These are phyloP conservation scores for Auanema sp. DNA, from an alignment of 2,888 invertebrate genomes.

Conservation along the genomic window DNA sequence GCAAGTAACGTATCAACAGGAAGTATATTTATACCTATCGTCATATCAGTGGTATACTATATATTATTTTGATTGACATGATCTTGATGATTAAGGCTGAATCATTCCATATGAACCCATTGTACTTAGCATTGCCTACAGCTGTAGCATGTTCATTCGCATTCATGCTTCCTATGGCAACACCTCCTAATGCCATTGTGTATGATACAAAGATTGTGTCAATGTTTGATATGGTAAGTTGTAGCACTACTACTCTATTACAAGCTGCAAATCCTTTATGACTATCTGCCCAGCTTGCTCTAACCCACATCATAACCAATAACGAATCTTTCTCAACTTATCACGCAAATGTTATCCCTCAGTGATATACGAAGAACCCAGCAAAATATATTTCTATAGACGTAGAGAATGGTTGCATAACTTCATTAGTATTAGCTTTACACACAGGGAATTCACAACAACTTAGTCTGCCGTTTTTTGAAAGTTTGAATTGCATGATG, in stretches of 20 bases:
- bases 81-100: conserved; percentile 27
- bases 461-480: too few species aligned
- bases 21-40: conserved; percentile 49
- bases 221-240: conserved; percentile 33
- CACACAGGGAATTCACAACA: too few species aligned
- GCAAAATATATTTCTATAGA: too few species aligned
- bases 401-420: too few species aligned
- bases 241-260: too few species aligned
- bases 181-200: conserved; percentile 70
- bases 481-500: too few species aligned
- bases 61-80: not conserved
- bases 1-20: conserved; percentile 48
- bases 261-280: not conserved
- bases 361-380: too few species aligned
- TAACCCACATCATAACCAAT: not conserved
- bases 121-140: conserved; percentile 1
- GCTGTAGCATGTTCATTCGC: conserved; percentile 63
- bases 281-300: not conserved
- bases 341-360: too few species aligned
- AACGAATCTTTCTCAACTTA: not conserved
- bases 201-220: conserved; percentile 43
- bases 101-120: conserved; percentile 46
- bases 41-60: conserved; percentile 27
- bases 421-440: too few species aligned
- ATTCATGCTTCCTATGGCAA: conserved; percentile 70